phyloP scores from a whole-genome alignment of 2,888 invertebrate species.

The Geotrupes spiniger region DNA sequence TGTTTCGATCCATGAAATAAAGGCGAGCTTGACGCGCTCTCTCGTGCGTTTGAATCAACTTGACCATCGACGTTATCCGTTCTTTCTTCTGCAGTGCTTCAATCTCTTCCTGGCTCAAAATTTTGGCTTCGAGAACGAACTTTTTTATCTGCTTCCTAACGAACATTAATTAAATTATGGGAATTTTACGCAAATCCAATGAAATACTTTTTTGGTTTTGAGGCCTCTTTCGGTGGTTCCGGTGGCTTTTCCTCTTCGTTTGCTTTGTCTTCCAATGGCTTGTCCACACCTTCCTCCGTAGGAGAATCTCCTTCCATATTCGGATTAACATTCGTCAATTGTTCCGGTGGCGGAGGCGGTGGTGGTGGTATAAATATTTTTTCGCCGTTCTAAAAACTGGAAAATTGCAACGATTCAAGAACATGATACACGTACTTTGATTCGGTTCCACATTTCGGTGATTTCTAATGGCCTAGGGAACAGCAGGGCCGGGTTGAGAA shows the following conservation, averaged over 20 bases:
- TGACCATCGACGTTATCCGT: constrained; percentile 37
- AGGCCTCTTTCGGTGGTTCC: constrained; percentile 15
- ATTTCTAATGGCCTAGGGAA: constrained; percentile 54
- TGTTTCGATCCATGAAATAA: constrained; percentile 35
- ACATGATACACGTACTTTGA: constrained; percentile 26
- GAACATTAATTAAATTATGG: not conserved
- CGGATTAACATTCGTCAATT: not conserved
- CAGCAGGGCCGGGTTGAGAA: constrained; percentile 63
- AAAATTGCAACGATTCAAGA: too few species aligned
- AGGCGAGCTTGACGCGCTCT: constrained; percentile 47
- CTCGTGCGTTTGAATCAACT: constrained; percentile 52
- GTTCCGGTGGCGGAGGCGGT: constrained; percentile 17
- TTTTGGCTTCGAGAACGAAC: constrained; percentile 17
- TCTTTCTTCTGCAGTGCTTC: constrained; percentile 32
- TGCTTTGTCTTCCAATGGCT: constrained; percentile 20
- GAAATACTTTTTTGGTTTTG: constrained; percentile 17
- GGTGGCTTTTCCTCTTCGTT: constrained; percentile 14
- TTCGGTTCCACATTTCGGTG: constrained; percentile 41
- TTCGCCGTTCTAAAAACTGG: constrained; percentile 35
- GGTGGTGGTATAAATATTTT: constrained; percentile 36
- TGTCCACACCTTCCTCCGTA: constrained; percentile 11
- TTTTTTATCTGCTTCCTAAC: constrained; percentile 8
- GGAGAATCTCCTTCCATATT: constrained; percentile 15
- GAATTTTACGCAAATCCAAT: not conserved
- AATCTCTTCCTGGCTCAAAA: constrained; percentile 34